These are phyloP conservation scores for Pseudomugil tenellus DNA, from an alignment of 2,797 vertebrate genomes.

Conservation along the genomic window DNA sequence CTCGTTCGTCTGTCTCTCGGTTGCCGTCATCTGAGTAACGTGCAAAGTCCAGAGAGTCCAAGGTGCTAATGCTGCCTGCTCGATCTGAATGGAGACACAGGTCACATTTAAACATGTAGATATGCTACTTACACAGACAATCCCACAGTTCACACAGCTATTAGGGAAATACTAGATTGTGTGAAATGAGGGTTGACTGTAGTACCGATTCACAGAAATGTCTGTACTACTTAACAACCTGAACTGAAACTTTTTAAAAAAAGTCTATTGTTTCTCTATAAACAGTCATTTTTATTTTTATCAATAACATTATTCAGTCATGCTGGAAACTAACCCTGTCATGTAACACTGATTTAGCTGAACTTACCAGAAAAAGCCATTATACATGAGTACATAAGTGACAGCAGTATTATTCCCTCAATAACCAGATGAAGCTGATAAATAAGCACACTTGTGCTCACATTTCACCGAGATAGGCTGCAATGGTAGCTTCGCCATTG, in stretches of 20 bases:
- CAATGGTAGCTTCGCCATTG: conserved; percentile 24
- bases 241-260: not conserved
- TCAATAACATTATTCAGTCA: conserved; percentile 14
- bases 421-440: conserved; percentile 37
- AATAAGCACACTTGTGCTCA: conserved; percentile 43
- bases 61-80: conserved; percentile 97
- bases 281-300: conserved; percentile 5
- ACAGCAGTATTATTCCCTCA: conserved; percentile 6
- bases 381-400: not conserved
- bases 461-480: conserved; percentile 60
- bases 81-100: conserved; percentile 85
- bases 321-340: conserved; percentile 12
- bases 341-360: conserved; percentile 1
- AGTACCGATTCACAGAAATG: not conserved
- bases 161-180: not conserved
- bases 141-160: not conserved
- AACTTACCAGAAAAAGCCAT: not conserved
- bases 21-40: conserved; percentile 99
- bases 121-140: not conserved
- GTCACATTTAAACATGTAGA: conserved; percentile 22
- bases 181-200: not conserved
- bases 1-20: conserved; percentile 93
- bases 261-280: not conserved
- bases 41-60: conserved; percentile 98
- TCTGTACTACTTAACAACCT: not conserved